Evolutionary conservation across 2,113 vertebrate species (phyloP).

Genomic region (Nesogale talazaci): DNA sequence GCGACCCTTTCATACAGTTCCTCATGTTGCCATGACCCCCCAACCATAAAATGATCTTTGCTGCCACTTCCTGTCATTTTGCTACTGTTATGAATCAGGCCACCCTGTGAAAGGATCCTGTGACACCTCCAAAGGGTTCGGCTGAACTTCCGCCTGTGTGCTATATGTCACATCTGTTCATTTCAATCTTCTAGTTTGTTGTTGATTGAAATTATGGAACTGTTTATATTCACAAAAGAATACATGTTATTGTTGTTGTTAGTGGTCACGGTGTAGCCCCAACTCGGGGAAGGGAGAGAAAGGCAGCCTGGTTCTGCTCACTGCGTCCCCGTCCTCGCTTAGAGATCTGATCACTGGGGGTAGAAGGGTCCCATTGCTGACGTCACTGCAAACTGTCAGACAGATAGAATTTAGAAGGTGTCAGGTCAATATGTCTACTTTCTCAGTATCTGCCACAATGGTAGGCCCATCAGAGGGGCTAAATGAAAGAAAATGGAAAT

Average conservation of each 20-base stretch:
- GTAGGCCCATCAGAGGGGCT: not conserved
- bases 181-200: conserved; percentile 3
- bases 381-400: not conserved
- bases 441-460: not conserved
- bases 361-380: not conserved
- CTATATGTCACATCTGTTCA: not conserved
- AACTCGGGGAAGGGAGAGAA: not conserved
- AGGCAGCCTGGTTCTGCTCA: not conserved
- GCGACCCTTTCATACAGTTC: too few species aligned
- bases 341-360: not conserved
- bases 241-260: not conserved
- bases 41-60: too few species aligned
- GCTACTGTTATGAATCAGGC: too few species aligned
- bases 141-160: too few species aligned
- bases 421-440: not conserved
- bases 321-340: not conserved
- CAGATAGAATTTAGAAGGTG: not conserved
- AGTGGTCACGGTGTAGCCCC: not conserved
- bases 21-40: too few species aligned
- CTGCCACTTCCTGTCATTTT: too few species aligned
- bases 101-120: too few species aligned
- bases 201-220: conserved; percentile 13
- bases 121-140: too few species aligned
- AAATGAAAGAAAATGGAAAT: not conserved
- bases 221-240: not conserved